Evolutionary conservation across 2,797 vertebrate genomes (phyloP), one percentile per base, ranked within the genome.

Genomic region (Cottoperca gobio): DNA sequence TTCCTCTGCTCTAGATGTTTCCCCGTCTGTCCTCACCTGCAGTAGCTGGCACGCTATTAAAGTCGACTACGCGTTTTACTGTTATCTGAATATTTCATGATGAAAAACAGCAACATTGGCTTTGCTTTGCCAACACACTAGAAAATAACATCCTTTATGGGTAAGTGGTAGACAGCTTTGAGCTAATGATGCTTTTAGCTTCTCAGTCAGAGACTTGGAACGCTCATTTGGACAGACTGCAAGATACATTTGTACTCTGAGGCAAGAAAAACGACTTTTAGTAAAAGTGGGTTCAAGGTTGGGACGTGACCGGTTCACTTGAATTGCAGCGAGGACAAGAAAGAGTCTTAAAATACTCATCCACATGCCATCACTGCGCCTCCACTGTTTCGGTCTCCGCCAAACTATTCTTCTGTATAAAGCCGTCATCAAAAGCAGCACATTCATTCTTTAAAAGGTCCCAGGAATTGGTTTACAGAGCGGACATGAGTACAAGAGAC

Each of bases 41-140:
- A 39, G 3, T 3, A 16, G 8, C n/a, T 54, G 33, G 42, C 64
- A 8, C 8, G 35, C 13, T 6, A 1, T n/a, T n/a, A 37, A 33
- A 37, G 35, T 37, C n/a, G 21, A 45, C 23, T 21, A 5, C 42
- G 31, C 4, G 6, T 40, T 78, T 54, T 55, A 67, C 59, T 58
- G 57, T 69, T 45, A 52, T 67, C 48, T 66, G 26, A 60, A 73
- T 65, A 57, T 61, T 78, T 73, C 21, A 77, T 43, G 26, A 46
- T 3, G 14, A 23, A 33, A 48, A 50, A 21, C 42, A 10, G 9
- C 28, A 8, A 24, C 11, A 8, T 6, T 58, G 19, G 24, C 19
- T 28, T 17, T 16, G 21, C 55, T 46, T 54, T 35, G 16, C 33
- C 35, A 42, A 16, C 24, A 21, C 14, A 28, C 12, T 26, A 23